Base-by-base conservation (phyloP, 2,797 vertebrate genomes). In the Dromococcyx pavoninus region DNA sequence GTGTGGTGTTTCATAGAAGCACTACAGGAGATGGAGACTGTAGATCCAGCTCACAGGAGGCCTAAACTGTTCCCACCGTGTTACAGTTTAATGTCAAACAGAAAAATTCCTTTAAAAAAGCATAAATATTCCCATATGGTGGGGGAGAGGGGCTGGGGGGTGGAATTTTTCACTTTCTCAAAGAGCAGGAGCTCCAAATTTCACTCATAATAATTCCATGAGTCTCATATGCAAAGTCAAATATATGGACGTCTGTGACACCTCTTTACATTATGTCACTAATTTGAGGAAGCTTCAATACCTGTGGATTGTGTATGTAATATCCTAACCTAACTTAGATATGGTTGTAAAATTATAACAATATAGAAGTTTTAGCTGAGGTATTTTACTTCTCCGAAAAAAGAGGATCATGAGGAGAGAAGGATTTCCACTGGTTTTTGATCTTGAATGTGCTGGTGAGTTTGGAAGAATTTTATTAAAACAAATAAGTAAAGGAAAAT, bases 401-500 rank as follows among this genome's bases (percentile, higher is more conserved):
- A 75, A 61, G 67, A 4, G 2, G 6, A 61, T 7, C 4, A 35
- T 0, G 0, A 57, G 13, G 24, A 62, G 27, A 57, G 4, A 83
- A 86, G 15, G 6, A 2, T 92, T 86, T 72, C 22, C 41, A 60
- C 7, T 56, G 24, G 11, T 5, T 75, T 85, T 75, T 75, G 11
- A 1, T 19, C 57, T 62, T 25, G 6, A 64, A 69, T 19, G 13
- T n/a, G 13, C 24, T 76, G 24, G 30, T 23, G 32, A 6, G 11
- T 92, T 74, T 72, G 23, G 25, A 87, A 75, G 13, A 74, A 57
- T 75, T 75, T 89, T 61, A 27, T 10, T 57, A 4, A 35, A 66
- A 82, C 79, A 91, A 24, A 73, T 46, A 77, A 61, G 39, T 23
- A 58, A 37, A 32, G 25, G 21, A 77, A 69, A 84, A 61, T 24